Conservation (phyloP, 2,888 invertebrate species). For the Aporophyla nigra region DNA sequence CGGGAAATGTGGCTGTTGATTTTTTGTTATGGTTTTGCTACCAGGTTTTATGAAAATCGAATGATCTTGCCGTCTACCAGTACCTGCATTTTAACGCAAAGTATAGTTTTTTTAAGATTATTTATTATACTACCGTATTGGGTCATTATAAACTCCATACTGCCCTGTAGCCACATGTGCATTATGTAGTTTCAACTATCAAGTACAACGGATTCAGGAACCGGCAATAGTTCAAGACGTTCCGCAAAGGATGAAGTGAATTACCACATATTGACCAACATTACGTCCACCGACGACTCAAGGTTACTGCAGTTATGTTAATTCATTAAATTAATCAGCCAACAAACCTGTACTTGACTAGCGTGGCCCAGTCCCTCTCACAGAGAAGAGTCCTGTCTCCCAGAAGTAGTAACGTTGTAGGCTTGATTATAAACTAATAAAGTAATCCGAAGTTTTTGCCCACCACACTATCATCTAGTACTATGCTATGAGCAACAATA, state of each 20-base stretch:
- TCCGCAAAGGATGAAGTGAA: conserved; percentile 28
- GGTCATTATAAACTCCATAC: neutral
- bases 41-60: neutral
- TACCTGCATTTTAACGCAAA: neutral
- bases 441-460: too few species aligned
- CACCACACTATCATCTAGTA: too few species aligned
- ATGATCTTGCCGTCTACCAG: neutral
- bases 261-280: conserved; percentile 19
- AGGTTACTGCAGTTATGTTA: conserved; percentile 23
- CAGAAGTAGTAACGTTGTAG: neutral
- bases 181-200: conserved; percentile 19
- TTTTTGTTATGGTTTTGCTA: neutral
- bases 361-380: too few species aligned
- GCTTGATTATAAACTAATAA: neutral
- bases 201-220: conserved; percentile 54
- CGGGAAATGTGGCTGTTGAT: neutral
- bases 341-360: too few species aligned
- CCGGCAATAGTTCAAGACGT: conserved; percentile 17
- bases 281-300: conserved; percentile 35
- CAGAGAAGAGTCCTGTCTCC: neutral
- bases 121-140: neutral
- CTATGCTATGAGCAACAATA: neutral
- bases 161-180: neutral
- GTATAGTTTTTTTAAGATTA: neutral
- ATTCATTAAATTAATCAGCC: neutral